Percentiles rank a stretch among this genome's conserved stretches.
Conservation (phyloP, 1,140 invertebrate genomes). For the Sitodiplosis mosellana region DNA sequence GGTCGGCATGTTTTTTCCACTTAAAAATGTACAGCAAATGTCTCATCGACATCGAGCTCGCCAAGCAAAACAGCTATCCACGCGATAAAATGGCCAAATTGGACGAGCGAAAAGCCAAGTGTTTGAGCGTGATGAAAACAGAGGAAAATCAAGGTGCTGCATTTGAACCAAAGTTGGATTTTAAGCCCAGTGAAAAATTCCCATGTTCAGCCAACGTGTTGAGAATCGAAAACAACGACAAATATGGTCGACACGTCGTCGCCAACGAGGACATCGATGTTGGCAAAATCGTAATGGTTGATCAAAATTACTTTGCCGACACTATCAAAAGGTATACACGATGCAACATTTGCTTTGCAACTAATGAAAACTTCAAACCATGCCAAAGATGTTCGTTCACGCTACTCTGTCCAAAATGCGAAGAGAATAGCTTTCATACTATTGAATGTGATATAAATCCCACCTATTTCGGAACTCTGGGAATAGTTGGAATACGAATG, state of each 20-base stretch:
- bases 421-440: slow-evolving; percentile 37
- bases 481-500: slow-evolving; percentile 24
- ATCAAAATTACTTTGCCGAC: slow-evolving; percentile 55
- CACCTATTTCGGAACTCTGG: slow-evolving; percentile 38
- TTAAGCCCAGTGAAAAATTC: slow-evolving; percentile 27
- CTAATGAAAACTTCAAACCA: slow-evolving; percentile 42
- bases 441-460: slow-evolving; percentile 39
- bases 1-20: slow-evolving; percentile 45
- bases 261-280: slow-evolving; percentile 40
- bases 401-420: slow-evolving; percentile 55
- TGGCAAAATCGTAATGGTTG: slow-evolving; percentile 59
- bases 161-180: slow-evolving; percentile 22
- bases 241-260: slow-evolving; percentile 42
- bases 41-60: slow-evolving; percentile 33
- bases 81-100: slow-evolving; percentile 31
- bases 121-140: slow-evolving; percentile 21
- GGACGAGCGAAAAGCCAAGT: slow-evolving; percentile 28
- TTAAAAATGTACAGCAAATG: slow-evolving; percentile 39
- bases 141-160: slow-evolving; percentile 14
- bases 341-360: slow-evolving; percentile 60
- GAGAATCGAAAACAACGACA: slow-evolving; percentile 31
- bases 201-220: slow-evolving; percentile 37
- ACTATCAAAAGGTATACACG: slow-evolving; percentile 42
- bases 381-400: slow-evolving; percentile 41
- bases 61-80: slow-evolving; percentile 30